Evolutionary conservation across 2,113 vertebrate species (phyloP), one percentile per base, ranked within the genome.

Genomic region (Charadrius vociferus): DNA sequence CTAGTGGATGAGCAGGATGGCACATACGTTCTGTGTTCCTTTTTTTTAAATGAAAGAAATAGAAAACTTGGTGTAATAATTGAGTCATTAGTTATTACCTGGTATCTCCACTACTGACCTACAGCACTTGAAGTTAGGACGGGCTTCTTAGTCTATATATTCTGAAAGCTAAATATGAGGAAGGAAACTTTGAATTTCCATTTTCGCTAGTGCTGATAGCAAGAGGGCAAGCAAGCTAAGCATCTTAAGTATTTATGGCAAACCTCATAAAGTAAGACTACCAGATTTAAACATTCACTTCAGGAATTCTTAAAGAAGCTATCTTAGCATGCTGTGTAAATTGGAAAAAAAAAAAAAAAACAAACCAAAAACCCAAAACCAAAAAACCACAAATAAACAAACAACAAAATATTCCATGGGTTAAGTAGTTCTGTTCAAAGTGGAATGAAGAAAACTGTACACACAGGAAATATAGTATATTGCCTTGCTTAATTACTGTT

Each of bases 11-110:
- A 89, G 39, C n/a, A 81, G 34, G 17, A 81, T n/a, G n/a, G 18
- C 41, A 90, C 2, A 0, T 3, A 72, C 0, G 0, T 47, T 59
- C 52, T 77, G 24, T 26, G 36, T 50, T 2, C 0, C 21, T 9
- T 20, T 30, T 80, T 81, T 43, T 1, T 1, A 0, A 6, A 53
- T 26, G 17, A 49, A 80, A 67, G 61, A 71, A 93, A 73, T 4
- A 22, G 39, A 49, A 80, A 84, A 92, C 18, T 56, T 27, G 4
- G 7, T 65, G n/a, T 55, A 66, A 43, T 29, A 66, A 80, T 19
- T 43, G 49, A 53, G 39, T 81, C 4, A 3, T 5, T 27, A 81
- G 20, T 68, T 81, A 67, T 30, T 56, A 47, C 27, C 17, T 52
- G 15, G 0, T 71, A 86, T 50, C 62, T 82, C 41, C 29, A 22